These are phyloP conservation scores for Drosophila macrospina DNA, from an alignment of 2,888 invertebrate species.

Conservation along the genomic window DNA sequence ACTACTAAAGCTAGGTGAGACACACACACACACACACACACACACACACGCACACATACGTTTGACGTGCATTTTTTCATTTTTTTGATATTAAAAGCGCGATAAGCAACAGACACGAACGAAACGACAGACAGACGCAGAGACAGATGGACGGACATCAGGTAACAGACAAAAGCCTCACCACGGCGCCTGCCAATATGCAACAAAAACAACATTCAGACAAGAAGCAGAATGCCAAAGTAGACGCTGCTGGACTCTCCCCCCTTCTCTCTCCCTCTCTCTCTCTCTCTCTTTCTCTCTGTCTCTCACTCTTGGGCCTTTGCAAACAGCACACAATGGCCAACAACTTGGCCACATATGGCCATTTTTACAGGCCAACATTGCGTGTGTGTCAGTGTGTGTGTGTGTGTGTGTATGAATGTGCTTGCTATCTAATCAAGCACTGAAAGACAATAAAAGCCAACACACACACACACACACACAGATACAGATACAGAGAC, in stretches of 20 bases:
- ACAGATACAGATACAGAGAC: constrained; percentile 24
- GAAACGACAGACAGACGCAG: constrained; percentile 20
- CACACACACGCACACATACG: no score
- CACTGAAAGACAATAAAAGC: constrained; percentile 78
- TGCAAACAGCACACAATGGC: constrained; percentile 57
- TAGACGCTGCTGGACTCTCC: constrained; percentile 31
- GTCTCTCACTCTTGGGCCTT: constrained; percentile 35
- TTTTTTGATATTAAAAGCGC: constrained; percentile 79
- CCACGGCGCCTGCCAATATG: constrained; percentile 64
- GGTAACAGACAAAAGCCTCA: constrained; percentile 65
- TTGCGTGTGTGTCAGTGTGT: constrained; percentile 56
- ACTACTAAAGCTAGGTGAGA: constrained; percentile 34
- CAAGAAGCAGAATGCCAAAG: constrained; percentile 38
- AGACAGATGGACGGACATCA: constrained; percentile 45
- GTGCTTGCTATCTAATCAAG: constrained; percentile 79
- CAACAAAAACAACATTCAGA: constrained; percentile 49
- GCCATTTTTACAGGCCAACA: constrained; percentile 68
- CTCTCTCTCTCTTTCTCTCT: constrained; percentile 25
- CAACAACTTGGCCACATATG: constrained; percentile 79
- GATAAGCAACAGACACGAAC: constrained; percentile 71
- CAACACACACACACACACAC: no score
- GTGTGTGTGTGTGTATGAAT: constrained; percentile 40
- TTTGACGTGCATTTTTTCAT: constrained; percentile 56
- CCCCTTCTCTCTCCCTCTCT: constrained; percentile 23
- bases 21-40: no score